Percentiles rank a stretch among this genome's conserved stretches.
Conservation (phyloP, 2,113 vertebrate species). For the Rafetus swinhoei region DNA sequence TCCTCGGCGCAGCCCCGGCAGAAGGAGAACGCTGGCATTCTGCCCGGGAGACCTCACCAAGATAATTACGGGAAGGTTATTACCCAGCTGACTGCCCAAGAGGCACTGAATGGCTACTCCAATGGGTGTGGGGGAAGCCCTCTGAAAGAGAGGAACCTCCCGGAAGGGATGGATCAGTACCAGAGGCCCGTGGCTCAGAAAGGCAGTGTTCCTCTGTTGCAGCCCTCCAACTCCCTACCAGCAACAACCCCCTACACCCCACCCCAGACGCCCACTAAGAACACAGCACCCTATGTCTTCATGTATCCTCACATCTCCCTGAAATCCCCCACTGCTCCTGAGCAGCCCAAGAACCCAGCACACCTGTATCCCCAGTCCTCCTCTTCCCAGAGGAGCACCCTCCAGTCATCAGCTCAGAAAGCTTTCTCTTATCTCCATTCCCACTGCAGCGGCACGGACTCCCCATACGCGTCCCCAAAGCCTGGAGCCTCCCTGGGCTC, state of each 20-base stretch:
- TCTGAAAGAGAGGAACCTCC: slow-evolving; percentile 88
- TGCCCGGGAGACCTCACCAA: background rate
- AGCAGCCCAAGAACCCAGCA: slow-evolving; percentile 33
- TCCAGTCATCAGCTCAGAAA: slow-evolving; percentile 60
- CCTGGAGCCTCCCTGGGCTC: background rate
- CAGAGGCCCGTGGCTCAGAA: slow-evolving; percentile 48
- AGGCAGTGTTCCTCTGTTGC: background rate
- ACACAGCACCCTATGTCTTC: slow-evolving; percentile 59
- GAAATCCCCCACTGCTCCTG: slow-evolving; percentile 1
- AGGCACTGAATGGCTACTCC: slow-evolving; percentile 37
- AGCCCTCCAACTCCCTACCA: background rate
- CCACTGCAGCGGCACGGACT: slow-evolving; percentile 18
- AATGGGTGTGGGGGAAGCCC: background rate
- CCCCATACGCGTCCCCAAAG: background rate
- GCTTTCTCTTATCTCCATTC: slow-evolving; percentile 70
- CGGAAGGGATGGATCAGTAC: slow-evolving; percentile 87
- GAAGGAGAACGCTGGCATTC: background rate
- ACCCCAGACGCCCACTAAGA: slow-evolving; percentile 70
- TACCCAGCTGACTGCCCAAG: background rate
- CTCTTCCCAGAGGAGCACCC: slow-evolving; percentile 36
- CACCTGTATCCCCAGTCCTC: background rate
- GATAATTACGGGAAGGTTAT: slow-evolving; percentile 13
- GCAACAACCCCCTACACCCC: slow-evolving; percentile 51
- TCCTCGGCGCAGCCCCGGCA: background rate
- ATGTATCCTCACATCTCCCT: slow-evolving; percentile 74